Evolutionary conservation across 1,140 invertebrate genomes (phyloP), one percentile per base, ranked within the genome.

Genomic region (Zelostemma sp.): DNA sequence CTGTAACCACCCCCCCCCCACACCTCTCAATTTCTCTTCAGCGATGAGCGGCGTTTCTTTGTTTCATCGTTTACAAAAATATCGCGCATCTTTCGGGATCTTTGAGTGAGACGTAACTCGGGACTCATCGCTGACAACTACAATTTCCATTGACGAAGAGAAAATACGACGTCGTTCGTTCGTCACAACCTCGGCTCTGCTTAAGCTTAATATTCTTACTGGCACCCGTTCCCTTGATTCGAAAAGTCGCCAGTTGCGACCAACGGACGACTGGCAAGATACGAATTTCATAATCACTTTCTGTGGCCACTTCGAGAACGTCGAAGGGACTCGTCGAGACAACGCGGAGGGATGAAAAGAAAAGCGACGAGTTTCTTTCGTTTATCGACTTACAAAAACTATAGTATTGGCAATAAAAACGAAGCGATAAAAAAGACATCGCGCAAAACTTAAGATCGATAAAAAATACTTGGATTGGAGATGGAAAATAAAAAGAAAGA

Each of bases 181-280:
- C 15, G 35, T 51, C 49, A 31, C 49, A 51, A 51, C 14, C 28
- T 38, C 31, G 28, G 11, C 28, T 31, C 35, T 38, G 14, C 9
- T 38, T 4, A 38, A n/a, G 35, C n/a, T n/a, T 38, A 38, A 38
- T 38, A 4, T 12, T 38, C 9, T 11, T 51, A 53, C 50, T 53
- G 50, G 50, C 50, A 53, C 50, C 50, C 38, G 50, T 53, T 53
- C 49, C 49, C 49, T 38, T 51, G 35, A 51, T 51, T 69, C 41
- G 47, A 59, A 17, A 56, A 59, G 18, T 38, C 15, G 31, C 33
- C 33, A 38, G 33, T 38, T 35, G 35, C 12, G 5, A 21, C 28
- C 6, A 33, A 45, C 38, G 21, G 51, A 63, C 16, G 46, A 35
- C 55, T 64, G 47, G 35, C 48, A 56, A 61, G 48, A 51, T 0